These are phyloP conservation scores for Eilema depressum DNA, from an alignment of 2,888 invertebrate genomes.

Conservation along the genomic window DNA sequence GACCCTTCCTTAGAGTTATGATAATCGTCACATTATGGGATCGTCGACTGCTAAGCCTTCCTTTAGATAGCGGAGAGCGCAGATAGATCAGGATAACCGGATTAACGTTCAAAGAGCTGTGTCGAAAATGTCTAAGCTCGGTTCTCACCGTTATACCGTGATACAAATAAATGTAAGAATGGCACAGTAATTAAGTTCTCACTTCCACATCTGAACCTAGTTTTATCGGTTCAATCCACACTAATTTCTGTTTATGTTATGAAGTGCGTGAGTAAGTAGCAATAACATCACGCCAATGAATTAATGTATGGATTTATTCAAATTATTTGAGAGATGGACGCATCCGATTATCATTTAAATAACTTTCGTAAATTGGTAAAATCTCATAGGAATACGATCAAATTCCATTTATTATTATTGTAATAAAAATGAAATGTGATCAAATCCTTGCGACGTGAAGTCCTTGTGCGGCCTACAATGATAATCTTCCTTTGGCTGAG, in stretches of 20 bases:
- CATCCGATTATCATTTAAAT: conserved; percentile 1
- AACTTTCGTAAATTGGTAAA: neutral
- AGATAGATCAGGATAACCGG: neutral
- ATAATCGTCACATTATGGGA: conserved; percentile 14
- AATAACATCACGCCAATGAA: too few relatives aligned
- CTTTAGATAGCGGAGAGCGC: neutral
- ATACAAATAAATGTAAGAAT: neutral
- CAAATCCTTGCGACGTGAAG: neutral
- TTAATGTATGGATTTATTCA: neutral
- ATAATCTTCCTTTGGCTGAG: neutral
- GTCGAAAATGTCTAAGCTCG: neutral
- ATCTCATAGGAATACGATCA: neutral
- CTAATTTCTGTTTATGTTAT: too few relatives aligned
- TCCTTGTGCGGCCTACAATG: neutral
- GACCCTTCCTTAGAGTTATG: conserved; percentile 5
- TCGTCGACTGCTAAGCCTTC: conserved; percentile 4
- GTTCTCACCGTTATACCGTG: too few relatives aligned
- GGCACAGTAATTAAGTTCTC: too few relatives aligned
- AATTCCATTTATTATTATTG: neutral
- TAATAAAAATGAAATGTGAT: neutral
- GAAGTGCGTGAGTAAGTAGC: too few relatives aligned
- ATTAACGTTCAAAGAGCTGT: neutral
- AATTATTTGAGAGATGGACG: neutral
- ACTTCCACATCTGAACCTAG: too few relatives aligned
- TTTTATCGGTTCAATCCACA: too few relatives aligned